These are phyloP conservation scores for Caenorhabditis inopinata DNA, from an alignment of 1,140 invertebrate species.

Conservation along the genomic window DNA sequence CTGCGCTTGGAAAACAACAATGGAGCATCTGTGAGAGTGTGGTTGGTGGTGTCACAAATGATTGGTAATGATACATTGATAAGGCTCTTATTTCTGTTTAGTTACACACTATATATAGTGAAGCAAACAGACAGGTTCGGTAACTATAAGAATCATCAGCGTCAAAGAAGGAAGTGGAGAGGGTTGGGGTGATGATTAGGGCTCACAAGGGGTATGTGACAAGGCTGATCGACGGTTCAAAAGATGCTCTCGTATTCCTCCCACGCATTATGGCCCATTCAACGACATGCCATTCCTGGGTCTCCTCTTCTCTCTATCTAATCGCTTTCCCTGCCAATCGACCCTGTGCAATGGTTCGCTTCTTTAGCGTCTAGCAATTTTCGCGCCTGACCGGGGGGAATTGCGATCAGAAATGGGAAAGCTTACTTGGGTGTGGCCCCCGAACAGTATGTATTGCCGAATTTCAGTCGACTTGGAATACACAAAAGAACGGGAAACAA, in stretches of 20 bases:
- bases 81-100: background rate
- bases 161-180: background rate
- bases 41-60: constrained; percentile 15
- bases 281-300: background rate
- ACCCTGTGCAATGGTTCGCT: no score
- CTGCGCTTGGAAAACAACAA: no score
- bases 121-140: background rate
- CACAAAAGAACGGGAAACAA: background rate
- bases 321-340: no score
- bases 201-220: no score
- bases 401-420: background rate
- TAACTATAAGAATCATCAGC: background rate
- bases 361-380: background rate
- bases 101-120: background rate
- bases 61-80: constrained; percentile 5
- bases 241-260: background rate
- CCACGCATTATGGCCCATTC: background rate
- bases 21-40: background rate
- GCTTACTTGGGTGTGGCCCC: background rate
- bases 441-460: no score
- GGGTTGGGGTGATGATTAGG: no score
- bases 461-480: background rate
- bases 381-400: background rate
- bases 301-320: background rate
- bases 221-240: no score